These are phyloP conservation scores for Alces alces DNA, from an alignment of 2,113 vertebrate genomes.

Conservation along the genomic window DNA sequence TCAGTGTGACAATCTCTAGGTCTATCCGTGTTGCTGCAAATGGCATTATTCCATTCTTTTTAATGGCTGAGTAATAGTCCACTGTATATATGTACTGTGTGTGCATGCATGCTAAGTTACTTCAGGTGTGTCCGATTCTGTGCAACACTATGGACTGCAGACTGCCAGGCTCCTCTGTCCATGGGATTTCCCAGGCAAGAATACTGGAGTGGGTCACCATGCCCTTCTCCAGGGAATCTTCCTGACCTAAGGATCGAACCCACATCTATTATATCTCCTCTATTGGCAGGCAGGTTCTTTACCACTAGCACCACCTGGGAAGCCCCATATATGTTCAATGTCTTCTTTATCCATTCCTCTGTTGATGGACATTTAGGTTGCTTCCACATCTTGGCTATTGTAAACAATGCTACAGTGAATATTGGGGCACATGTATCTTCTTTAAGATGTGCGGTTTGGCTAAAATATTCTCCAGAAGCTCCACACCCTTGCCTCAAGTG, in stretches of 20 bases:
- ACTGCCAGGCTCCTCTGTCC: background rate
- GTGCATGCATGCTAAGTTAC: background rate
- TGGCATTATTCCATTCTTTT: background rate
- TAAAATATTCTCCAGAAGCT: background rate
- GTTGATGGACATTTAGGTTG: background rate
- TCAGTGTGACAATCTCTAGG: background rate
- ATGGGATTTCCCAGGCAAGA: background rate
- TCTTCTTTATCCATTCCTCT: background rate
- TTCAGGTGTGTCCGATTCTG: background rate
- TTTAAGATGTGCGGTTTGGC: background rate
- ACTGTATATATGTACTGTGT: background rate
- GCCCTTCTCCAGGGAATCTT: background rate
- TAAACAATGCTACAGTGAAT: background rate
- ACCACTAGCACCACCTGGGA: background rate
- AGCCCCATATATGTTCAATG: background rate
- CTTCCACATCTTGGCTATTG: background rate
- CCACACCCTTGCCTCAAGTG: background rate
- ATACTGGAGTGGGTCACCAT: background rate
- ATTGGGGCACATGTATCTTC: background rate
- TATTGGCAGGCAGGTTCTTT: background rate
- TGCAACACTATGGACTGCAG: background rate
- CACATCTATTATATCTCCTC: background rate
- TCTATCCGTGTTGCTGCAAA: background rate
- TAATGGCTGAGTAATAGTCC: background rate
- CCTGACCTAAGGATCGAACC: background rate